These are phyloP conservation scores for Anguilla marmorata DNA, from an alignment of 2,797 vertebrate genomes.

Conservation along the genomic window DNA sequence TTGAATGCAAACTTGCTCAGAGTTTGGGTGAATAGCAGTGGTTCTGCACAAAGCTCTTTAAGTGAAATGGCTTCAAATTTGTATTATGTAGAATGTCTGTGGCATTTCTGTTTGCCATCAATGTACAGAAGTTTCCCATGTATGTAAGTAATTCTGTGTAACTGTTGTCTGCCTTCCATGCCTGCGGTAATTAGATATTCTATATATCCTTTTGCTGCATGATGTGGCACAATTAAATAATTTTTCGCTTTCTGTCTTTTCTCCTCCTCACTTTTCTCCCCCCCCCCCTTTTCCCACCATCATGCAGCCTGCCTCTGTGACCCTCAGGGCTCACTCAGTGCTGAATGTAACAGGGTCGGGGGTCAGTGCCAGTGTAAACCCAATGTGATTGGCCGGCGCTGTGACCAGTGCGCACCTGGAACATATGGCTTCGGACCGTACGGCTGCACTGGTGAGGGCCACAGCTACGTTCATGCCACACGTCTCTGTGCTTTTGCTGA, in stretches of 20 bases:
- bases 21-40: neutral
- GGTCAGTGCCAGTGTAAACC: constrained; percentile 82
- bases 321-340: constrained; percentile 80
- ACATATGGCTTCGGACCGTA: constrained; percentile 78
- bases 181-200: neutral
- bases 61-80: neutral
- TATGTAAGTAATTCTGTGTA: neutral
- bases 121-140: neutral
- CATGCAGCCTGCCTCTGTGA: constrained; percentile 80
- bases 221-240: neutral
- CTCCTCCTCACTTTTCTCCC: neutral
- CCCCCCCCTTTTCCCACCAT: neutral
- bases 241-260: neutral
- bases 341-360: constrained; percentile 76
- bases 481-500: neutral
- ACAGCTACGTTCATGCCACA: neutral
- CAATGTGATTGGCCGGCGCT: constrained; percentile 77
- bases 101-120: neutral
- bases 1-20: neutral
- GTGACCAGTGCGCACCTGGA: constrained; percentile 76
- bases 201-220: neutral
- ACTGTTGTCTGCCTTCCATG: neutral
- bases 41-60: neutral
- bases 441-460: constrained; percentile 77
- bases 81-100: neutral